Conservation (phyloP, 2,113 vertebrate genomes). For the Melanocharis versteri region DNA sequence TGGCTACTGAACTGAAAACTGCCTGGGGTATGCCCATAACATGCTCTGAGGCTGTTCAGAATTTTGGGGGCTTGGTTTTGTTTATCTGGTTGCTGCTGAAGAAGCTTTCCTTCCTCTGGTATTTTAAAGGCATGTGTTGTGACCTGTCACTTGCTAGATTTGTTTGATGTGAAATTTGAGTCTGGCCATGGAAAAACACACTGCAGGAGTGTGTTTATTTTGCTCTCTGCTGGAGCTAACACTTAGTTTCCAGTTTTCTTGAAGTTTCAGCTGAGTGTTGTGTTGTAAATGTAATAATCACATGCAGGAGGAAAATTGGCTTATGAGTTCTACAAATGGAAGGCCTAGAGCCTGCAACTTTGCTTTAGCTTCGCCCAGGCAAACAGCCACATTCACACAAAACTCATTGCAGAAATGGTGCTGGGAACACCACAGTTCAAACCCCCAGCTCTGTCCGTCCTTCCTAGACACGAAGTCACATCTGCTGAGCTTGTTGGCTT, state of each 20-base stretch:
- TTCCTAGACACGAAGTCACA: not conserved
- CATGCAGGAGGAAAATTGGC: not conserved
- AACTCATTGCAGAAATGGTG: not conserved
- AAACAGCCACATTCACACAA: not conserved
- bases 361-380: not conserved
- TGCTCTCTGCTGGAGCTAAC: constrained; percentile 16
- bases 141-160: not conserved
- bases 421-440: not conserved
- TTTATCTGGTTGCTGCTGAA: not conserved
- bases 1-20: not conserved
- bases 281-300: not conserved
- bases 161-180: constrained; percentile 23
- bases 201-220: constrained; percentile 15
- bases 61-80: not conserved
- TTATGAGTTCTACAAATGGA: not conserved
- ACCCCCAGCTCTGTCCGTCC: not conserved
- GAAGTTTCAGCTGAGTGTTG: not conserved
- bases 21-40: not conserved
- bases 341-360: not conserved
- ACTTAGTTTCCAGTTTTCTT: not conserved
- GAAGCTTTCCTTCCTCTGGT: constrained; percentile 11
- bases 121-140: not conserved
- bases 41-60: not conserved
- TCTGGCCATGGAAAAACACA: not conserved
- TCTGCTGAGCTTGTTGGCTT: not conserved